Evolutionary conservation across 2,888 invertebrate genomes (phyloP), one percentile per base, ranked within the genome.

Genomic region (Steromphala cineraria): DNA sequence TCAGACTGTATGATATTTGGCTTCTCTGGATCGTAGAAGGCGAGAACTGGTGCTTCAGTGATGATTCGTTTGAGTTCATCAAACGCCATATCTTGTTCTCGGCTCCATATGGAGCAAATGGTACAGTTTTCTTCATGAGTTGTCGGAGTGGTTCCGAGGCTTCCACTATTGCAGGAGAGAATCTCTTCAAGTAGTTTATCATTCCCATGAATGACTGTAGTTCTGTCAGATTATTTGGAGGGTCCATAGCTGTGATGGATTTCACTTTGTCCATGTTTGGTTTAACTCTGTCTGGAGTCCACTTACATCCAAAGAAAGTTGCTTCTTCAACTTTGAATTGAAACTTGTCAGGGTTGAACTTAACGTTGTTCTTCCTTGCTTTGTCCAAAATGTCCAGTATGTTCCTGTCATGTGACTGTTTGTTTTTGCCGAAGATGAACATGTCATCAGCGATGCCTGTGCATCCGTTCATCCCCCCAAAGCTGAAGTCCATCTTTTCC

Each of bases 391-490:
- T 67, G 21, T 24, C 24, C 10, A 55, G 15, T 15, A 82, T 19
- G n/a, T 81, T 67, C 21, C 40, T n/a, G 31, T 85, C 81, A 28
- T 83, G 84, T 21, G 71, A 46, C 15, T 28, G 19, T 36, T 76
- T 80, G 24, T 78, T 75, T 10, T 36, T 5, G 7, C 81, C 82
- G 24, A 53, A 36, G n/a, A 81, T 46, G 15, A 85, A 36, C 31
- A 80, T 75, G 55, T 85, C 85, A 67, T 85, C 83, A 53, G 85
- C 85, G 15, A 85, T 78, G 3, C 67, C 62, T 15, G 24, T 62
- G 3, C 83, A 52, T 2, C 83, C 79, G n/a, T 77, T 46, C 15
- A 85, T 46, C 0, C 82, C 74, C 53, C 79, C 82, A 13, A 85
- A 74, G 5, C 75, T 79, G 15, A 79, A 28, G 31, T 81, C 67